A percentile compares a stretch with the other conserved stretches of the same genome.
phyloP scores from a whole-genome alignment of 2,113 vertebrate species.

The Eulemur macaco region DNA sequence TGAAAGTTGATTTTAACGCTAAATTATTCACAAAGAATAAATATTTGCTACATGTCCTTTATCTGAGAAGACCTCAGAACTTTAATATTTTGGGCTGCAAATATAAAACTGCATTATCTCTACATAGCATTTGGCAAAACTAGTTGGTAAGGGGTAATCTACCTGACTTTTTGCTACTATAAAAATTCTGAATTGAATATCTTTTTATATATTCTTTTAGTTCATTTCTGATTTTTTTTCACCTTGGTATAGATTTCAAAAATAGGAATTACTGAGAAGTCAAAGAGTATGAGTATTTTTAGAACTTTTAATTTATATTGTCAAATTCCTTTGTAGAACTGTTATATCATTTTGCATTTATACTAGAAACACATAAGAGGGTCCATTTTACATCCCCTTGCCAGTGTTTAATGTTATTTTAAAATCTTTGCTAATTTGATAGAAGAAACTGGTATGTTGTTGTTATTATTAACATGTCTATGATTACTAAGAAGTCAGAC shows the following conservation, averaged over 20 bases:
- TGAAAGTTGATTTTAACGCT: neutral
- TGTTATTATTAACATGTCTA: neutral
- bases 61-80: neutral
- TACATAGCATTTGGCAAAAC: neutral
- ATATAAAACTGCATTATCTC: neutral
- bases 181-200: neutral
- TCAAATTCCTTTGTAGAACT: constrained; percentile 9
- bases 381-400: neutral
- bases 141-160: neutral
- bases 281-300: constrained; percentile 26
- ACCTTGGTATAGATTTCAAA: neutral
- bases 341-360: constrained; percentile 8
- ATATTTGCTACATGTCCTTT: neutral
- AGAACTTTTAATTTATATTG: neutral
- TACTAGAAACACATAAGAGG: neutral
- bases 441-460: neutral
- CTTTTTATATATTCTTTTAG: neutral
- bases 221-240: neutral
- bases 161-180: neutral
- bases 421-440: neutral
- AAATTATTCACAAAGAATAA: neutral
- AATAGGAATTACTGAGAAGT: neutral
- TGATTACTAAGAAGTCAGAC: neutral
- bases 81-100: neutral
- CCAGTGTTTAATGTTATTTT: neutral